Conservation (phyloP, 2,113 vertebrate species). For the Pelobates fuscus region DNA sequence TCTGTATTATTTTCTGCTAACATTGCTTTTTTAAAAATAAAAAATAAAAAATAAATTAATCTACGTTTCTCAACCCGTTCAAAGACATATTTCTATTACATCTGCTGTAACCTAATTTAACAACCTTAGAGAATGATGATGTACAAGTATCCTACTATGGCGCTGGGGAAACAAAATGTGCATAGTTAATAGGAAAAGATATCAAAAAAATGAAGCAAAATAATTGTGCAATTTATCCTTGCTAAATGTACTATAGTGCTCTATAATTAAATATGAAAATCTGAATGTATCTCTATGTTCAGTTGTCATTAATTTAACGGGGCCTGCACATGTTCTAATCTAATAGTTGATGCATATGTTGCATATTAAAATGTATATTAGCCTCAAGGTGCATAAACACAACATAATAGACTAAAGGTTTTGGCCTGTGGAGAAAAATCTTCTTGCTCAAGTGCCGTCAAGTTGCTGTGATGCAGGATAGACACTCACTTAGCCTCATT, state of each 20-base stretch:
- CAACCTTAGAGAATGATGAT: constrained; percentile 54
- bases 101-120: constrained; percentile 55
- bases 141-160: constrained; percentile 55
- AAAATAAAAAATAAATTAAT: too few species aligned
- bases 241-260: constrained; percentile 79
- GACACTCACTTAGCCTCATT: constrained; percentile 89
- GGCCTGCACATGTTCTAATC: constrained; percentile 83
- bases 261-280: constrained; percentile 94
- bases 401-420: constrained; percentile 85
- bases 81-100: constrained; percentile 34
- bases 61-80: constrained; percentile 12
- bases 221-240: constrained; percentile 91
- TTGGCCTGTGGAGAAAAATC: constrained; percentile 76
- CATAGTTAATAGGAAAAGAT: constrained; percentile 79
- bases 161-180: constrained; percentile 61
- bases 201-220: constrained; percentile 82
- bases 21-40: constrained; percentile 17
- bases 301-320: constrained; percentile 93
- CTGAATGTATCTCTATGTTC: constrained; percentile 90
- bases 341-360: constrained; percentile 78
- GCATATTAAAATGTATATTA: constrained; percentile 92
- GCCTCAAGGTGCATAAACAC: constrained; percentile 86
- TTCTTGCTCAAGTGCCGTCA: constrained; percentile 75
- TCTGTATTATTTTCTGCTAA: constrained; percentile 12
- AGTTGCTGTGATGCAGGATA: constrained; percentile 78